Conservation (phyloP, 2,113 vertebrate genomes). For the Oreochromis aureus region DNA sequence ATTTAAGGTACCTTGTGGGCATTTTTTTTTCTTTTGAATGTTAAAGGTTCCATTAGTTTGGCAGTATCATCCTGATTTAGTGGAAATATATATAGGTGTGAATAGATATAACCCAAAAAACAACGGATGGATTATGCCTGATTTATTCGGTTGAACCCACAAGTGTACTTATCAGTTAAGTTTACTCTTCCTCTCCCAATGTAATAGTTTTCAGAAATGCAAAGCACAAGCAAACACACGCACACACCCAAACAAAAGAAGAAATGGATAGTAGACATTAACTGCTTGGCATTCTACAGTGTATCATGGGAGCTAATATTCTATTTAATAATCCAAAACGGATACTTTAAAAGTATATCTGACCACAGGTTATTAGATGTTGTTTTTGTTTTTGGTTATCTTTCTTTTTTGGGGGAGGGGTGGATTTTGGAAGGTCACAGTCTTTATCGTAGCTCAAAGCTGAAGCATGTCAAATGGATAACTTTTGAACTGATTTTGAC, state of each 20-base stretch:
- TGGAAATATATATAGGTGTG: background rate
- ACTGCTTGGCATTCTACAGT: background rate
- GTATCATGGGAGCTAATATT: background rate
- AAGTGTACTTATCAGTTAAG: background rate
- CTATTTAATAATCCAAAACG: background rate
- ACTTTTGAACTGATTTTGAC: constrained; percentile 1
- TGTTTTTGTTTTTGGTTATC: accelerated
- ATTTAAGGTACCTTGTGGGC: background rate
- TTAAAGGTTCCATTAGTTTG: background rate
- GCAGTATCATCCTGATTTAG: background rate
- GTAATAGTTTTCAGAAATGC: background rate
- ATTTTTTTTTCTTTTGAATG: background rate
- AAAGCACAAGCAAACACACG: background rate
- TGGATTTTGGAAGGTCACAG: background rate
- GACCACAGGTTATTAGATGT: background rate
- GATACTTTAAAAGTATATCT: background rate
- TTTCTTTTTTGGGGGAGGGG: no score
- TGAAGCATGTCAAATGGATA: background rate
- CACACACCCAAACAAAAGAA: accelerated
- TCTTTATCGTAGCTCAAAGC: background rate
- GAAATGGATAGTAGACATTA: background rate
- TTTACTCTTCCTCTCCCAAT: background rate
- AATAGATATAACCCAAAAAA: background rate
- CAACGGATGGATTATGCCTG: background rate
- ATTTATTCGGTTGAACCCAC: background rate